Evolutionary conservation across 1,140 invertebrate species (phyloP).

Genomic region (Physella acuta): DNA sequence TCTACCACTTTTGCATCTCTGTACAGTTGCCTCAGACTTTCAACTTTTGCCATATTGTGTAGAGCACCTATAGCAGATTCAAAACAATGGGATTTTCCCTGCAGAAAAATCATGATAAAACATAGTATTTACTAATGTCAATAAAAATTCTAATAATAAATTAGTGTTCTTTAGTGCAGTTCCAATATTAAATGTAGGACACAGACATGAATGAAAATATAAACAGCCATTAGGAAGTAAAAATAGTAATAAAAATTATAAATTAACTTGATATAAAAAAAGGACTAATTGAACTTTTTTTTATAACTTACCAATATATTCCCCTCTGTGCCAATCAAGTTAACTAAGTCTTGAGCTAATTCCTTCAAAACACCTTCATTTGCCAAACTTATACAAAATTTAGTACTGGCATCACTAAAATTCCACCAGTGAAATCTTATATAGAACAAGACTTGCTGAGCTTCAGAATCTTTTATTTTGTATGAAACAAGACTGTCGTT

Average conservation of each 20-base stretch:
- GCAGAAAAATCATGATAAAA: too few species aligned
- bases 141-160: too few species aligned
- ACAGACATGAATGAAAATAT: too few species aligned
- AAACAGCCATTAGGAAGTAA: too few species aligned
- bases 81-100: slow-evolving; percentile 8
- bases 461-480: not conserved
- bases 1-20: slow-evolving; percentile 13
- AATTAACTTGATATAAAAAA: too few species aligned
- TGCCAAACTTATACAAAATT: not conserved
- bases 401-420: not conserved
- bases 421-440: not conserved
- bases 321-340: not conserved
- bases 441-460: not conserved
- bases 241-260: too few species aligned
- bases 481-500: not conserved
- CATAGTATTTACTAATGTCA: too few species aligned
- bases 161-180: too few species aligned
- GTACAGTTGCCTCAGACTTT: not conserved
- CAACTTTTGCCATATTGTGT: slow-evolving; percentile 14
- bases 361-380: not conserved
- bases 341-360: not conserved
- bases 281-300: too few species aligned
- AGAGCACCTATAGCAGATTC: slow-evolving; percentile 6
- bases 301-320: not conserved
- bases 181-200: too few species aligned